A percentile compares a stretch with the other conserved stretches of the same genome.
Evolutionary conservation across 2,888 invertebrate genomes (phyloP).

Genomic region (Acleris literana): DNA sequence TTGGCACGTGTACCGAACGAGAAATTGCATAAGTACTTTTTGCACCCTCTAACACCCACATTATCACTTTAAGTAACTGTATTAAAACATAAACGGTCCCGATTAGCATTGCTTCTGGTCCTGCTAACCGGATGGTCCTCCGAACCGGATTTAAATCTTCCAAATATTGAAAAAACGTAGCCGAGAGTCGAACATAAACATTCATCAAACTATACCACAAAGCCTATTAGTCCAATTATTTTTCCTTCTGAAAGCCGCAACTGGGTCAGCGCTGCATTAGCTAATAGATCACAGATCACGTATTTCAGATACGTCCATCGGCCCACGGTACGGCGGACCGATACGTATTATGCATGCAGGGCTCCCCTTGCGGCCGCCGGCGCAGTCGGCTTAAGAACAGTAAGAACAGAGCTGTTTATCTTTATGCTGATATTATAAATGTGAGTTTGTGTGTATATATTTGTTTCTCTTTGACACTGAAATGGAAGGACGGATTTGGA

Average conservation of each 20-base stretch:
- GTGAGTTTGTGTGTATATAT: background rate
- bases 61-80: too few species aligned
- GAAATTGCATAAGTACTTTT: too few species aligned
- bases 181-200: background rate
- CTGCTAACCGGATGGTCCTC: too few species aligned
- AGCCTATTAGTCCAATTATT: slow-evolving; percentile 6
- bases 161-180: background rate
- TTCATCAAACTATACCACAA: background rate
- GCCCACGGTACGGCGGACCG: background rate
- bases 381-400: background rate
- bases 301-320: slow-evolving; percentile 11
- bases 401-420: background rate
- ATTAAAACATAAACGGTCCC: too few species aligned
- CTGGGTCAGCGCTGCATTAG: slow-evolving; percentile 32
- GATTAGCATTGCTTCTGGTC: too few species aligned
- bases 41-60: too few species aligned
- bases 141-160: too few species aligned
- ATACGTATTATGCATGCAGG: slow-evolving; percentile 6
- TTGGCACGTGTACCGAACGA: too few species aligned
- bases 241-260: slow-evolving; percentile 8
- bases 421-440: background rate
- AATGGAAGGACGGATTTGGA: too few species aligned
- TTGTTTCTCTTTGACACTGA: too few species aligned
- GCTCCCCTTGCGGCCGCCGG: background rate
- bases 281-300: slow-evolving; percentile 35